These are phyloP conservation scores for Drosophila lini DNA, from an alignment of 1,140 invertebrate species.

Conservation along the genomic window DNA sequence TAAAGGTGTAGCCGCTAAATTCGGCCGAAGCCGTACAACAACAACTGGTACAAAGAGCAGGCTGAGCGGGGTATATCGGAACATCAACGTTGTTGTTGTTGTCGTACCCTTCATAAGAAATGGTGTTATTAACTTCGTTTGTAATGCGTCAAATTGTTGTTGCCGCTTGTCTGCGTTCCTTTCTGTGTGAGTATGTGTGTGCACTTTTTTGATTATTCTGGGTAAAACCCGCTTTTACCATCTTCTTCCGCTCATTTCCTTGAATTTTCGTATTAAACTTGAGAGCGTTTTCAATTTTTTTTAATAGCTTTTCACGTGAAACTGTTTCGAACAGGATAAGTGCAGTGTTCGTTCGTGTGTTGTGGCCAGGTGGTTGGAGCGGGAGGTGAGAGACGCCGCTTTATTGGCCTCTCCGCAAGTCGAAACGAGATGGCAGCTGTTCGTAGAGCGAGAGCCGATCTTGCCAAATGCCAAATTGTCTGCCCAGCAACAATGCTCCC, in stretches of 20 bases:
- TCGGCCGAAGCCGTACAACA: constrained; percentile 76
- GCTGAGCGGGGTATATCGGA: constrained; percentile 18
- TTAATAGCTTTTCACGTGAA: constrained; percentile 81
- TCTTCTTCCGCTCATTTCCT: constrained; percentile 81
- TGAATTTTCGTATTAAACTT: constrained; percentile 80
- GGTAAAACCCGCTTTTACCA: constrained; percentile 77
- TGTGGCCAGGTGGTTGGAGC: not conserved
- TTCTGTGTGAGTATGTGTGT: constrained; percentile 36
- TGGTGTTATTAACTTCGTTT: constrained; percentile 79
- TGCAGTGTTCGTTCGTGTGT: constrained; percentile 9
- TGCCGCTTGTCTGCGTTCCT: constrained; percentile 44
- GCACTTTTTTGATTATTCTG: constrained; percentile 76
- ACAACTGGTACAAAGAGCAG: constrained; percentile 31
- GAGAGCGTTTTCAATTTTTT: constrained; percentile 69
- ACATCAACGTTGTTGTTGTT: constrained; percentile 32
- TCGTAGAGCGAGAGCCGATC: constrained; percentile 23
- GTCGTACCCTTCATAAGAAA: constrained; percentile 77
- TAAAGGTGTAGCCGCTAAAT: constrained; percentile 64
- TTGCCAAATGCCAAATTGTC: constrained; percentile 62
- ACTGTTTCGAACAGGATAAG: constrained; percentile 61
- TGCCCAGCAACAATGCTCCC: constrained; percentile 15
- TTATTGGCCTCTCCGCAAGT: constrained; percentile 59
- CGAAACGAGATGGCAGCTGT: constrained; percentile 24
- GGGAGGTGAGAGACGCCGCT: constrained; percentile 42
- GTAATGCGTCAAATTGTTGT: constrained; percentile 67